Evolutionary conservation across 2,888 invertebrate species (phyloP), one percentile per base, ranked within the genome.

Genomic region (Oscheius myriophilus): DNA sequence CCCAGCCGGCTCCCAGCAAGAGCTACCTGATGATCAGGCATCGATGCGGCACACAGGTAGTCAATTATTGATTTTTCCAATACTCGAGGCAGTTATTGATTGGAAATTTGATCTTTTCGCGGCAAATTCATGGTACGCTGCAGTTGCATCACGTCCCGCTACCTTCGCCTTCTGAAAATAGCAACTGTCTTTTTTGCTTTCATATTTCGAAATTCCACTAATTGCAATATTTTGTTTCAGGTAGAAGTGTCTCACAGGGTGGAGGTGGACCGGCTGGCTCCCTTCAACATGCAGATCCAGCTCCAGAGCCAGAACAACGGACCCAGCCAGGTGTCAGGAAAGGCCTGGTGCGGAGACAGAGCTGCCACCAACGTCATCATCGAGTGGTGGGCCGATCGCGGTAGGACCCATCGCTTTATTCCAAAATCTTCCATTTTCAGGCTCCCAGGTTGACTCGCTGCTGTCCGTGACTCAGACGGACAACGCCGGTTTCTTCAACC

Each of bases 361-460:
- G 33, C 54, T 6, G 54, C 54, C 18, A n/a, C 33, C 11, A 33
- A 39, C n/a, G 33, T 33, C n/a, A 54, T 39, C 18, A 39, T 54
- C 18, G 23, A 54, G 26, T 54, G 54, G 54, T 54, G 25, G 25
- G 54, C 54, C 14, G 54, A 54, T 26, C 54, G 54, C 21, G 54
- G 54, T 54, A 2, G n/a, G 54, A 6, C n/a, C n/a, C n/a, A n/a
- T n/a, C 43, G 11, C 14, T 43, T 43, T 43, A 43, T n/a, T n/a
- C n/a, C n/a, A n/a, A n/a, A n/a, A n/a, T n/a, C n/a, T n/a, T n/a
- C n/a, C n/a, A n/a, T n/a, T 21, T 53, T 54, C 26, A 54, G 54
- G 54, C 12, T 33, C 25, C 18, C 54, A 54, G 33, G 7, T 25
- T 23, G 54, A 54, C 33, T 4, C 26, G 11, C 54, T 39, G 7